phyloP scores from a whole-genome alignment of 1,140 invertebrate species.

The Eriosoma lanigerum region DNA sequence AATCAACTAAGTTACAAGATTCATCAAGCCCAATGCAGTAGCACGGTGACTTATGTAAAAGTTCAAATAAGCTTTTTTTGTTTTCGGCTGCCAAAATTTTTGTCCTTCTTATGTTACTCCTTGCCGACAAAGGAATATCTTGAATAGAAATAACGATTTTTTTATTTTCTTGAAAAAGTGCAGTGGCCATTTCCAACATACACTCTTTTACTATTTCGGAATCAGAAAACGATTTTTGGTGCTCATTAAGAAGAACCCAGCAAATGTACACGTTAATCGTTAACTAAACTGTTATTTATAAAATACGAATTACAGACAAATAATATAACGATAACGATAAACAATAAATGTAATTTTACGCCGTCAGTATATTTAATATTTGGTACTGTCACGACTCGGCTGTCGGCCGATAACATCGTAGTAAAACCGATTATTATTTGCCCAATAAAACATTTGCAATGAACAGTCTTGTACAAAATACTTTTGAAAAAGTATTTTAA shows the following conservation, averaged over 20 bases:
- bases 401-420: slow-evolving; percentile 13
- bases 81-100: slow-evolving; percentile 19
- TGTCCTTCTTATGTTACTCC: slow-evolving; percentile 34
- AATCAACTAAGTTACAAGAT: slow-evolving; percentile 56
- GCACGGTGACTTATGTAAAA: neutral
- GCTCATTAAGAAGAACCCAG: slow-evolving; percentile 40
- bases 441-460: neutral
- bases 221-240: slow-evolving; percentile 48
- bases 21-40: slow-evolving; percentile 54
- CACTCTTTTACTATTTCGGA: slow-evolving; percentile 44
- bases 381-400: slow-evolving; percentile 4
- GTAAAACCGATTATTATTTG: slow-evolving; percentile 5
- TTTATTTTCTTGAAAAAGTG: too few relatives aligned
- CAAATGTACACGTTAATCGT: too few relatives aligned
- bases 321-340: slow-evolving; percentile 8
- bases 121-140: neutral
- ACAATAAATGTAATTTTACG: slow-evolving; percentile 6
- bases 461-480: too few relatives aligned
- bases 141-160: too few relatives aligned
- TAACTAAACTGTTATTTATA: slow-evolving; percentile 5
- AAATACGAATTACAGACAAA: slow-evolving; percentile 15
- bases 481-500: too few relatives aligned
- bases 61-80: slow-evolving; percentile 29
- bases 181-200: slow-evolving; percentile 14
- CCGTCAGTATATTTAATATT: slow-evolving; percentile 11